Percentiles rank a stretch among this genome's conserved stretches.
Evolutionary conservation across 2,888 invertebrate genomes (phyloP).

Genomic region (Mesochorus sp.): DNA sequence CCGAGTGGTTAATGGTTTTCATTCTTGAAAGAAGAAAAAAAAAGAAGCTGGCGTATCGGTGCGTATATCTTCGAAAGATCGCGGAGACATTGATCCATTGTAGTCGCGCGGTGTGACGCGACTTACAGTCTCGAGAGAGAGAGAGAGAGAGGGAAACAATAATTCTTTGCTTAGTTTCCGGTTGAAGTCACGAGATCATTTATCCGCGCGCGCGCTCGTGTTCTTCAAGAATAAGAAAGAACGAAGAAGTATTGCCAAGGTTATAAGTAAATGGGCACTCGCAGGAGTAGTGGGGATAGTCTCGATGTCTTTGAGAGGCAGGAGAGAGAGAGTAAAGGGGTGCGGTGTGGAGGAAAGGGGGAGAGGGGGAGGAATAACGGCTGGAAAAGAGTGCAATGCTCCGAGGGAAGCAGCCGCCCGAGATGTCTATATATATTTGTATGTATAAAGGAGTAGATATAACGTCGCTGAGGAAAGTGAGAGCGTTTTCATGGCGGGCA

Average conservation of each 20-base stretch:
- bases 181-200: neutral
- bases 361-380: conserved; percentile 37
- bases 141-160: neutral
- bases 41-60: neutral
- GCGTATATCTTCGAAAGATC: neutral
- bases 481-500: conserved; percentile 76
- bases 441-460: conserved; percentile 53
- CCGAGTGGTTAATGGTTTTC: too few species aligned
- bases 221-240: conserved; percentile 10
- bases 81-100: too few species aligned
- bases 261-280: conserved; percentile 10
- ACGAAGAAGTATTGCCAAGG: conserved; percentile 17
- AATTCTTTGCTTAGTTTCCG: too few species aligned
- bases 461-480: conserved; percentile 74
- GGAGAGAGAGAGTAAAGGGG: conserved; percentile 16
- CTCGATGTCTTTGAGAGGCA: conserved; percentile 49
- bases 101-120: too few species aligned
- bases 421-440: conserved; percentile 29
- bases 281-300: conserved; percentile 20
- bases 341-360: neutral
- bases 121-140: conserved; percentile 23
- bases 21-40: neutral
- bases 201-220: neutral
- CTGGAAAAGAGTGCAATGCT: conserved; percentile 58
- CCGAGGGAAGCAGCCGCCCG: conserved; percentile 45